Conservation (phyloP, 2,797 vertebrate genomes). For the Apodemus agrarius region DNA sequence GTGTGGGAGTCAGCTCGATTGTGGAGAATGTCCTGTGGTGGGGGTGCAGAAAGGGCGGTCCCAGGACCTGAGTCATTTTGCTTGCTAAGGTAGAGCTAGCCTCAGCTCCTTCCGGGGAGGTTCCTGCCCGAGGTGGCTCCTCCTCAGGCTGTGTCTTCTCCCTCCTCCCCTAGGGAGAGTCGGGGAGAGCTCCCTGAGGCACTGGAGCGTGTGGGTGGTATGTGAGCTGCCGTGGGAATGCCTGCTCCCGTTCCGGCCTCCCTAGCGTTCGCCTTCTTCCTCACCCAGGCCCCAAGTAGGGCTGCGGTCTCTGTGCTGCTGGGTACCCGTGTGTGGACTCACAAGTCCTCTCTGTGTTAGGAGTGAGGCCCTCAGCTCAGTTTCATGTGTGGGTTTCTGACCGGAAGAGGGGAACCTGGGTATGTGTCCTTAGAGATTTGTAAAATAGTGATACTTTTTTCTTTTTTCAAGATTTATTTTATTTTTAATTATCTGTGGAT, state of each 20-base stretch:
- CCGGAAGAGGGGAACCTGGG: background rate
- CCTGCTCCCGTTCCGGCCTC: background rate
- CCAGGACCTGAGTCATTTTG: background rate
- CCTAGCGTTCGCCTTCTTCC: rapidly evolving
- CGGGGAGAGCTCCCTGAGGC: background rate
- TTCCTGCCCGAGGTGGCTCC: background rate
- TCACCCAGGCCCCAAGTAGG: rapidly evolving
- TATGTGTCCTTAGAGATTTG: background rate
- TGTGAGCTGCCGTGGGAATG: background rate
- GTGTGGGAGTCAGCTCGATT: background rate
- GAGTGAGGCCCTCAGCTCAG: background rate
- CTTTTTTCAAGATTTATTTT: background rate
- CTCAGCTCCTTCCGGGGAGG: background rate
- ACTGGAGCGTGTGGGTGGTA: background rate
- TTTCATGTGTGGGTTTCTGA: background rate
- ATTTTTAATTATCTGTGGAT: background rate
- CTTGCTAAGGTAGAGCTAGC: background rate
- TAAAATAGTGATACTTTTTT: background rate
- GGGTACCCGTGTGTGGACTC: rapidly evolving
- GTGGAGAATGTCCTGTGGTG: background rate
- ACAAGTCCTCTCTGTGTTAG: background rate
- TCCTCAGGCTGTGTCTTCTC: background rate
- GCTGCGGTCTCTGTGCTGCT: rapidly evolving
- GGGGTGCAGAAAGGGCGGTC: too few relatives aligned
- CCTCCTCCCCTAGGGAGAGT: background rate